These are phyloP conservation scores for Druceiella hillmani DNA, from an alignment of 2,888 invertebrate species.

Conservation along the genomic window DNA sequence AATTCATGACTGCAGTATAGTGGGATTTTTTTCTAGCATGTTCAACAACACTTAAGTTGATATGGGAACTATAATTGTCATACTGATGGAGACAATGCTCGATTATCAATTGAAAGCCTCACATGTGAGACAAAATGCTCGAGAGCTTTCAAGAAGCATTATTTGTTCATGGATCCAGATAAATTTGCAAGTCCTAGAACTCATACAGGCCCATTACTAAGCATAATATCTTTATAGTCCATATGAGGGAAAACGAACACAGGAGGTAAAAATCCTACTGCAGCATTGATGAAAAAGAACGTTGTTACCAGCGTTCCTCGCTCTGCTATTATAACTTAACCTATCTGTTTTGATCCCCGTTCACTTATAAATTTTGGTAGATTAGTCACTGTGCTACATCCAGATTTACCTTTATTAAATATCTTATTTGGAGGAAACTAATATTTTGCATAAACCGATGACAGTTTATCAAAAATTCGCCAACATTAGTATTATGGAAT, in stretches of 20 bases:
- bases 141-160: constrained; percentile 19
- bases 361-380: constrained; percentile 13
- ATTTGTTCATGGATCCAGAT: constrained; percentile 22
- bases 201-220: constrained; percentile 19
- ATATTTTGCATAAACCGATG: constrained; percentile 11
- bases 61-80: constrained; percentile 20
- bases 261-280: constrained; percentile 8
- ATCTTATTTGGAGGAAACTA: constrained; percentile 8
- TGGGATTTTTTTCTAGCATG: constrained; percentile 16
- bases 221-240: constrained; percentile 15
- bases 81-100: constrained; percentile 20
- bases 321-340: constrained; percentile 10
- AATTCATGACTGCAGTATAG: constrained; percentile 22
- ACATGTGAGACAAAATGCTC: constrained; percentile 22
- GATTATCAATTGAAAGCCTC: constrained; percentile 20
- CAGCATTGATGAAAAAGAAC: constrained; percentile 12
- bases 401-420: constrained; percentile 7
- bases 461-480: constrained; percentile 11
- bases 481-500: constrained; percentile 9
- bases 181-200: constrained; percentile 17
- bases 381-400: constrained; percentile 15
- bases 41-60: constrained; percentile 19
- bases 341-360: constrained; percentile 12
- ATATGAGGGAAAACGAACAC: constrained; percentile 11
- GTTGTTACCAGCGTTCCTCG: too few species aligned